These are phyloP conservation scores for Eurytoma californica DNA, from an alignment of 2,888 invertebrate genomes.

Conservation along the genomic window DNA sequence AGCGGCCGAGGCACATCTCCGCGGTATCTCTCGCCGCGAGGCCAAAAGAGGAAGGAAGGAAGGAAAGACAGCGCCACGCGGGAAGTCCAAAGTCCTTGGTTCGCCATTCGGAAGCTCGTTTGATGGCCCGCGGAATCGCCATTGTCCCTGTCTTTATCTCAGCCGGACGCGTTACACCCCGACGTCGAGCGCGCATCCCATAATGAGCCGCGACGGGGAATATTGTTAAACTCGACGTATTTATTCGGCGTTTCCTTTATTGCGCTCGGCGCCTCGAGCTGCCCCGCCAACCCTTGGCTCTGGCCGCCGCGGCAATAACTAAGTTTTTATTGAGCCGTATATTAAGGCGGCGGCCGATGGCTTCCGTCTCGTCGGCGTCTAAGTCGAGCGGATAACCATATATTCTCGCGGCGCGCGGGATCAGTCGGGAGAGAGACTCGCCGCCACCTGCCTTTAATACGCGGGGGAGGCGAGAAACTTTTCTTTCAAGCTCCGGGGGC, in stretches of 20 bases:
- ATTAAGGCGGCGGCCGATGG: slow-evolving; percentile 67
- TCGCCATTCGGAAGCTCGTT: slow-evolving; percentile 72
- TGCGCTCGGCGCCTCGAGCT: background rate
- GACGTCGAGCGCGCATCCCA: slow-evolving; percentile 71
- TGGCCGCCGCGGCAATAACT: slow-evolving; percentile 65
- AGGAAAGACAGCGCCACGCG: slow-evolving; percentile 63
- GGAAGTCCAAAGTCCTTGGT: slow-evolving; percentile 66
- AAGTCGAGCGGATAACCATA: slow-evolving; percentile 72
- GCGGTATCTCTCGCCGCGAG: slow-evolving; percentile 21
- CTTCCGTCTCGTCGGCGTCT: slow-evolving; percentile 72
- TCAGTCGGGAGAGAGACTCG: slow-evolving; percentile 55
- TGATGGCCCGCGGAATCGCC: slow-evolving; percentile 72
- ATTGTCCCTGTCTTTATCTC: slow-evolving; percentile 66
- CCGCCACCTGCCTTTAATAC: slow-evolving; percentile 62
- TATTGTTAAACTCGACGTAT: slow-evolving; percentile 66
- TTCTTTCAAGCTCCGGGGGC: slow-evolving; percentile 17
- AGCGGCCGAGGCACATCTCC: slow-evolving; percentile 20
- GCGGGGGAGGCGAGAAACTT: slow-evolving; percentile 49
- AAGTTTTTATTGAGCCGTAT: slow-evolving; percentile 73
- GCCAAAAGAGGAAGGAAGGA: slow-evolving; percentile 55
- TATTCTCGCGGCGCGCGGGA: slow-evolving; percentile 66
- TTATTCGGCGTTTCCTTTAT: slow-evolving; percentile 37
- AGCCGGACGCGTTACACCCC: slow-evolving; percentile 32
- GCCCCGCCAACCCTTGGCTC: slow-evolving; percentile 38
- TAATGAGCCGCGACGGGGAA: slow-evolving; percentile 66